phyloP scores from a whole-genome alignment of 2,113 vertebrate genomes.

The Grallaria varia region DNA sequence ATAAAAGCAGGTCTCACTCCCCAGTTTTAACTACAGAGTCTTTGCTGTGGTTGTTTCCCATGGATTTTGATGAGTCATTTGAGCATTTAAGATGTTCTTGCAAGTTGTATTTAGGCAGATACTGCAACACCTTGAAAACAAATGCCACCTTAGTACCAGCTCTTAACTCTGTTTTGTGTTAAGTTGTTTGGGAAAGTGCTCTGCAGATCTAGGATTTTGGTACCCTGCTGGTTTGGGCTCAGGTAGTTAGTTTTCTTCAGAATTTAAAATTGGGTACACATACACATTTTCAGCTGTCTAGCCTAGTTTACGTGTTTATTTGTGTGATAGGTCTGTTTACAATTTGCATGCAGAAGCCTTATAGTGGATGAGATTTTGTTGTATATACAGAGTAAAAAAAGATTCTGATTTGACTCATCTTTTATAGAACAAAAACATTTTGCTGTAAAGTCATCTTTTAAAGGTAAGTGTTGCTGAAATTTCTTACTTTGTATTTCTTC shows the following conservation, averaged over 20 bases:
- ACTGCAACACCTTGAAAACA: not conserved
- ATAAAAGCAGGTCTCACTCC: not conserved
- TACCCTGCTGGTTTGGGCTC: not conserved
- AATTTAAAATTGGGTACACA: not conserved
- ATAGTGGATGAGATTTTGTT: not conserved
- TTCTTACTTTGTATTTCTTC: not conserved
- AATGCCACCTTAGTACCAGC: not conserved
- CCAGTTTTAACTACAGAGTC: not conserved
- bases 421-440: conserved; percentile 15
- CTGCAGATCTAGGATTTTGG: not conserved
- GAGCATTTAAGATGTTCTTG: not conserved
- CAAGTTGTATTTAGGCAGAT: not conserved
- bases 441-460: not conserved
- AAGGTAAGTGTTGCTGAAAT: not conserved
- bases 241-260: not conserved
- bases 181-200: not conserved
- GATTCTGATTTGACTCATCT: not conserved
- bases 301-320: not conserved
- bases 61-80: not conserved
- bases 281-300: not conserved
- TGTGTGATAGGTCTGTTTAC: not conserved
- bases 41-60: not conserved
- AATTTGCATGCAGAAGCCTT: not conserved
- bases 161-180: not conserved
- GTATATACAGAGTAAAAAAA: not conserved